Evolutionary conservation across 92 coral and sea anemone species (phyloP), one percentile per base, ranked within the genome.

Genomic region (Palythoa grandis): DNA sequence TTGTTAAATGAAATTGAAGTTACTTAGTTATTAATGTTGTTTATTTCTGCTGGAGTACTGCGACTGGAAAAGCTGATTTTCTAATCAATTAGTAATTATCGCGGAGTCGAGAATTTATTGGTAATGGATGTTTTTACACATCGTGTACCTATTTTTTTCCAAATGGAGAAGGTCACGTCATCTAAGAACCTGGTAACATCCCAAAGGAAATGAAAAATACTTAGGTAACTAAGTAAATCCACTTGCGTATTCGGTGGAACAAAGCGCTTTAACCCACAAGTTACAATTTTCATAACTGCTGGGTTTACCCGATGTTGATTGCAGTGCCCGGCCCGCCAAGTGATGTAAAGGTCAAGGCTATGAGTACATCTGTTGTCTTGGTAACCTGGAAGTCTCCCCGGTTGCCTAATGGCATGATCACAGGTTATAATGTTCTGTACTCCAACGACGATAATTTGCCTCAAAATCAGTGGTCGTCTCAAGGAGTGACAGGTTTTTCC

Each of bases 241-340:
- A 43, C 50, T 43, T 43, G 50, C 50, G 50, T 12, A 12, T 56
- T 56, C 61, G 61, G 19, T 56, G 19, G 61, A 56, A 56, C 65
- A 24, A 77, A 56, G 17, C 52, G 57, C 25, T 29, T 54, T 25
- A 5, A 48, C 17, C 77, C 16, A 38, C 57, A 56, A 54, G 58
- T 16, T 76, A 90, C 35, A 83, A 83, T 83, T 86, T 80, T 80
- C 77, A 70, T 91, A 91, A 88, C 78, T 38, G 83, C 88, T 77
- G 60, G 65, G n/a, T 79, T 80, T 82, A 12, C 37, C 82, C 85
- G 74, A 63, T 79, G 61, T 89, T 87, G 88, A 53, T 89, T 85
- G 87, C 93, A 94, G 98, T 65, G 40, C 98, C 98, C 70, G 90
- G 93, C 52, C 98, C 93, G 20, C 98, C 98, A 6, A 84, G 88